phyloP scores from a whole-genome alignment of 2,888 invertebrate species.

The Ferdinandea cuprea region DNA sequence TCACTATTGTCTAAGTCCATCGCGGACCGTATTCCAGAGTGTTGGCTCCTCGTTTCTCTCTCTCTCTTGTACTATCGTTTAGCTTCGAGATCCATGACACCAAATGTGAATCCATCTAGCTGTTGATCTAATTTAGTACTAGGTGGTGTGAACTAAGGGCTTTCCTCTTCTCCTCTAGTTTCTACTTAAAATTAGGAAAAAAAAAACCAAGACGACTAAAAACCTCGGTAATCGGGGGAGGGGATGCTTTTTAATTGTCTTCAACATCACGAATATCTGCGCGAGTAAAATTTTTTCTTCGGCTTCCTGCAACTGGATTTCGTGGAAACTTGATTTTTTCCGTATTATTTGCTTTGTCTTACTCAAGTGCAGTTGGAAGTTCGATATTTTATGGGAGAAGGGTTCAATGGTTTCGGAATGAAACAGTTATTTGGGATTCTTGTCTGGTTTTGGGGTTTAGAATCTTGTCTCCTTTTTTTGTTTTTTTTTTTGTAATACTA shows the following conservation, averaged over 20 bases:
- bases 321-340: conserved; percentile 67
- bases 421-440: conserved; percentile 62
- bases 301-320: conserved; percentile 73
- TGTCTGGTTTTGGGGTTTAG: neutral
- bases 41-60: conserved; percentile 7
- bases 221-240: conserved; percentile 49
- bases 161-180: conserved; percentile 62
- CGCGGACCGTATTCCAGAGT: conserved; percentile 48
- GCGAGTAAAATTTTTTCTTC: conserved; percentile 44
- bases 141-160: conserved; percentile 73
- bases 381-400: conserved; percentile 72
- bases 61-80: conserved; percentile 16
- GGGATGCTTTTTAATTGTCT: conserved; percentile 74
- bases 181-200: conserved; percentile 52
- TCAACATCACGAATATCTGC: conserved; percentile 73
- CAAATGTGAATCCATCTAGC: conserved; percentile 75
- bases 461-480: too few relatives aligned
- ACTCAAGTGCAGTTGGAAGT: conserved; percentile 71
- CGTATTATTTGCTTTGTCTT: conserved; percentile 49
- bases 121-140: conserved; percentile 74
- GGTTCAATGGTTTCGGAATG: conserved; percentile 65
- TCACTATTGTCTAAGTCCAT: conserved; percentile 82
- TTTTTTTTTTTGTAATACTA: neutral
- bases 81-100: conserved; percentile 72
- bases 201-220: conserved; percentile 28